Evolutionary conservation across 2,113 vertebrate genomes (phyloP), one percentile per base, ranked within the genome.

Genomic region (Corythornis cristatus): DNA sequence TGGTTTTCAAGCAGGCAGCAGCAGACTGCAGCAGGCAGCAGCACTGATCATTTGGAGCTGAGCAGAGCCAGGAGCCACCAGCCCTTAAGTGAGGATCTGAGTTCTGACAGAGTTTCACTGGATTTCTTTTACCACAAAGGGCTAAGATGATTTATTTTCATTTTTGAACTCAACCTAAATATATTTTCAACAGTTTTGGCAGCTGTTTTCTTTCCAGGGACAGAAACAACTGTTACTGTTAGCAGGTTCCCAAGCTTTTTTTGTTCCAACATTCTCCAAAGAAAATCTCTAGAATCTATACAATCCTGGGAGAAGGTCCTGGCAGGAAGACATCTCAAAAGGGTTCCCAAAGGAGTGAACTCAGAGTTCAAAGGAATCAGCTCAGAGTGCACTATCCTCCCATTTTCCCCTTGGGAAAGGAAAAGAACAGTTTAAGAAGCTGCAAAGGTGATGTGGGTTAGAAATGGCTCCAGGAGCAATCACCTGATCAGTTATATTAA

Each of bases 161-260:
- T 56, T 56, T 78, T 85, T 54, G 42, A 76, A 86, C 4, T 20
- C 50, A 70, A 61, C 56, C 6, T 31, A 71, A 56, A 12, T 15
- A 37, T 10, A 10, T 37, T 57, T 91, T 31, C 18, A 86, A 51
- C 46, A 60, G 25, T 43, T 64, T 62, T 71, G 33, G 28, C 16
- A 88, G 11, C 8, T 19, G 9, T 58, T 86, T 76, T 62, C 46
- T 37, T 87, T 45, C 42, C 28, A 90, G 61, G 22, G 35, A 78
- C 14, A 70, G 28, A 83, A 80, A 46, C 7, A 71, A 50, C 2
- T 50, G 15, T 37, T 58, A 66, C 28, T 74, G 15, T 46, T 56
- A 43, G 15, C 17, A 65, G 11, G 12, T 60, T 60, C 22, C 6
- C 9, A 19, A 1, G 3, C 7, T 1, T 6, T 4, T 4, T 54